Conservation (phyloP, 2,113 vertebrate species). For the Lagopus muta region DNA sequence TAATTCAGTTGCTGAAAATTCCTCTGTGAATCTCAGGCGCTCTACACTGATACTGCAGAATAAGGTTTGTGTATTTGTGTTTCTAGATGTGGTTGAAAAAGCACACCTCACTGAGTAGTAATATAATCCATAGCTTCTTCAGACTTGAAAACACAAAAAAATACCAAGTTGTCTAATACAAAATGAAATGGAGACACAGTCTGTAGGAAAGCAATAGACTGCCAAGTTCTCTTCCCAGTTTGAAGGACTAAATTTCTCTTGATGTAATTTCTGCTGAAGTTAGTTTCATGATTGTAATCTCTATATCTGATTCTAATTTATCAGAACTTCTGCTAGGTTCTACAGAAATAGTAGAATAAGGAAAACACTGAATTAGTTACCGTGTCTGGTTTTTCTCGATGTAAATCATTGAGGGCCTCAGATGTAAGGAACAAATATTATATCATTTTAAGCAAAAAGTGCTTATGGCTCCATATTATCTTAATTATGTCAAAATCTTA, state of each 20-base stretch:
- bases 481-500: neutral
- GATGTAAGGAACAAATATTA: neutral
- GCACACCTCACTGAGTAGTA: neutral
- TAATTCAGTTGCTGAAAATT: neutral
- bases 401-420: neutral
- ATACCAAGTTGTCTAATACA: neutral
- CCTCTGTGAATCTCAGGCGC: neutral
- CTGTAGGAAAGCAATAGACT: neutral
- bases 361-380: neutral
- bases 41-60: neutral
- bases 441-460: neutral
- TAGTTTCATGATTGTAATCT: neutral
- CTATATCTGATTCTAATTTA: neutral
- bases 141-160: neutral
- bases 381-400: neutral
- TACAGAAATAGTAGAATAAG: neutral
- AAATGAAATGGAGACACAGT: neutral
- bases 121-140: neutral
- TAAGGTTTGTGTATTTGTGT: neutral
- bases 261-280: neutral
- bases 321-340: neutral
- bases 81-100: neutral
- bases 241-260: neutral
- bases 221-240: neutral
- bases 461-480: neutral